phyloP scores from a whole-genome alignment of 2,113 vertebrate genomes.

The Lonchura striata region DNA sequence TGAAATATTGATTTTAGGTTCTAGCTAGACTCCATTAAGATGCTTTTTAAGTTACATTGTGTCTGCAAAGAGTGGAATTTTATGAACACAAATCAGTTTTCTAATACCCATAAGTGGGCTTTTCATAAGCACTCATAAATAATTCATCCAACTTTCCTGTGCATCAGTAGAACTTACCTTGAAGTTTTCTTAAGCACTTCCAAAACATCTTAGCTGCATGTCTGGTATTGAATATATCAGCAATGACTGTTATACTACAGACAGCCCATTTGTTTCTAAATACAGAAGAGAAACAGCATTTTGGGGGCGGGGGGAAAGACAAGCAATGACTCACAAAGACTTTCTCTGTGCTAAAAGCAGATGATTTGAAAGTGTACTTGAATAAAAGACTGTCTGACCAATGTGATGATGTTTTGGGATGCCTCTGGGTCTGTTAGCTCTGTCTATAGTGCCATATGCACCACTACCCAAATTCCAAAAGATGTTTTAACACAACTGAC shows the following conservation, averaged over 20 bases:
- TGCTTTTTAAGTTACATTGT: background rate
- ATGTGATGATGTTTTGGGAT: background rate
- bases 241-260: background rate
- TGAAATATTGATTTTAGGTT: conserved; percentile 33
- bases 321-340: background rate
- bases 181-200: background rate
- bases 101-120: background rate
- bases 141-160: background rate
- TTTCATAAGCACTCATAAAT: background rate
- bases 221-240: background rate
- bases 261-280: background rate
- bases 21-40: conserved; percentile 2
- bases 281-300: background rate
- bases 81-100: conserved; percentile 4
- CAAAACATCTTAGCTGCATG: background rate
- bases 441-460: background rate
- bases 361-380: background rate
- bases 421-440: background rate
- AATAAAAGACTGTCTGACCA: background rate
- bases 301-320: background rate
- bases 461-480: background rate
- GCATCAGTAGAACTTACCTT: background rate
- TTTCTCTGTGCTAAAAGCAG: background rate
- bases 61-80: background rate
- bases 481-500: background rate